phyloP scores from a whole-genome alignment of 2,113 vertebrate species.

The Neolamprologus modestus region DNA sequence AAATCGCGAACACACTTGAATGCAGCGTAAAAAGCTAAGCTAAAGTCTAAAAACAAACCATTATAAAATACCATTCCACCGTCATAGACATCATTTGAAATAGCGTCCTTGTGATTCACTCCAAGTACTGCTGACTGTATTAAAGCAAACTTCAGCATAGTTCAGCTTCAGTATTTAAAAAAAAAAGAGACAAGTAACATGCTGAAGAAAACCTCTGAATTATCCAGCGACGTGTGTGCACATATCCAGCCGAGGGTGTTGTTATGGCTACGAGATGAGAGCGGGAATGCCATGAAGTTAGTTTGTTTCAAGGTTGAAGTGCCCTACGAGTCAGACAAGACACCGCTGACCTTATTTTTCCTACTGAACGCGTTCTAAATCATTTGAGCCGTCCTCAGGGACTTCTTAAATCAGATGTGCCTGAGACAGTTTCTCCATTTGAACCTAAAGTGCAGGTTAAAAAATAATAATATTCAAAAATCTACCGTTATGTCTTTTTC shows the following conservation, averaged over 20 bases:
- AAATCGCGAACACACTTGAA: conserved; percentile 78
- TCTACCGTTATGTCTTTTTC: not conserved
- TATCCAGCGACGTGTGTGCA: not conserved
- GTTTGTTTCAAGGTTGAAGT: not conserved
- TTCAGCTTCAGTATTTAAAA: conserved; percentile 27
- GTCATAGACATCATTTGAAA: conserved; percentile 70
- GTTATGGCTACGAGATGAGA: conserved; percentile 18
- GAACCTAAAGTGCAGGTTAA: conserved; percentile 26
- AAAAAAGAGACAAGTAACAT: conserved; percentile 45
- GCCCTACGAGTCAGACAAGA: not conserved
- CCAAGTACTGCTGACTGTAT: conserved; percentile 40
- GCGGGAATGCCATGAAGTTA: conserved; percentile 47
- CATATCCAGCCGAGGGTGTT: not conserved
- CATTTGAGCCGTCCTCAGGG: not conserved
- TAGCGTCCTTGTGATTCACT: conserved; percentile 57
- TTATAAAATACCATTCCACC: conserved; percentile 77
- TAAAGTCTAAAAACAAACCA: conserved; percentile 58
- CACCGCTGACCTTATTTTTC: not conserved
- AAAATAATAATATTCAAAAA: not conserved
- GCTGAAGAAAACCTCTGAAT: conserved; percentile 24
- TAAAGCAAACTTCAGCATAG: conserved; percentile 67
- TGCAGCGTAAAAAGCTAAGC: conserved; percentile 63
- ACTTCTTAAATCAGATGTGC: not conserved
- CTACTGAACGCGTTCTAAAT: not conserved
- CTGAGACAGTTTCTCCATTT: conserved; percentile 11